phyloP scores from a whole-genome alignment of 1,140 invertebrate species.

The Steinernema khuongi region DNA sequence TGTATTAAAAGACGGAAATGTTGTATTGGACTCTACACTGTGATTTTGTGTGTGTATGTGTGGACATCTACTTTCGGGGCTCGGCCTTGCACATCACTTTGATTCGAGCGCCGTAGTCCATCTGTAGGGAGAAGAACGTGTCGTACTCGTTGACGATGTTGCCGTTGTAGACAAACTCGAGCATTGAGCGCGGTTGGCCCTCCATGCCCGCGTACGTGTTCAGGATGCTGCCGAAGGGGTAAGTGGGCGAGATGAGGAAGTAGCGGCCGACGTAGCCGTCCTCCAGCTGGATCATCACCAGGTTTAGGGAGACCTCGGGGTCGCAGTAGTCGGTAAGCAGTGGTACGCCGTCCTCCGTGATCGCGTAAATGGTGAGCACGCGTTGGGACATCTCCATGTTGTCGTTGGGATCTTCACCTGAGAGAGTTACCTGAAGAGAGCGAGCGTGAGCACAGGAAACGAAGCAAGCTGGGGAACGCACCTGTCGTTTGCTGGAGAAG shows the following conservation, averaged over 20 bases:
- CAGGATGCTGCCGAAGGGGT: neutral
- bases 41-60: too few relatives aligned
- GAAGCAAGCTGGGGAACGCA: neutral
- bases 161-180: slow-evolving; percentile 3
- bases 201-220: neutral
- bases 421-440: neutral
- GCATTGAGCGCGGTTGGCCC: neutral
- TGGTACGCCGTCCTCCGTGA: neutral
- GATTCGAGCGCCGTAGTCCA: neutral
- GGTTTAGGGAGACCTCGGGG: neutral
- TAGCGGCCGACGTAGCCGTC: neutral
- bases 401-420: too few relatives aligned
- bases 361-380: neutral
- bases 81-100: neutral
- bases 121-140: neutral
- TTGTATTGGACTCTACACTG: too few relatives aligned
- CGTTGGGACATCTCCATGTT: neutral
- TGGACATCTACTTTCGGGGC: neutral
- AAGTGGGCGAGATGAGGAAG: neutral
- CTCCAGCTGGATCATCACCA: neutral
- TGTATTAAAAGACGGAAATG: too few relatives aligned
- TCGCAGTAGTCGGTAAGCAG: neutral
- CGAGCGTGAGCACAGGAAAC: neutral
- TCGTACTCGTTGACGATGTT: neutral
- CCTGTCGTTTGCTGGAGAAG: slow-evolving; percentile 11